Base-by-base conservation (phyloP, 2,113 vertebrate species). In the Phainopepla nitens region DNA sequence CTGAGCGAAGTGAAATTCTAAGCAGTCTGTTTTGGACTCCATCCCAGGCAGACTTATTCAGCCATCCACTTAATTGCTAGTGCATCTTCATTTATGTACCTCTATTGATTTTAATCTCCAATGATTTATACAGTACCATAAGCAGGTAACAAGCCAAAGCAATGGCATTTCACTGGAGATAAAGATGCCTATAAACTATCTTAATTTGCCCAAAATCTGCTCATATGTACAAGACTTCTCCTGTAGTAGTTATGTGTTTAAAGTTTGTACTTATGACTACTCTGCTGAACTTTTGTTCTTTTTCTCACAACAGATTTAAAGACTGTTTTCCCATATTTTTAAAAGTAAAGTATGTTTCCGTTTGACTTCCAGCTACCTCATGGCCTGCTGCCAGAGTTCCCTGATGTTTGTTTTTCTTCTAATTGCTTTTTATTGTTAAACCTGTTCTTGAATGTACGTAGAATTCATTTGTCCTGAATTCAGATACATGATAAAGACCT, bases 91-190 rank as follows among this genome's bases (percentile, higher is more conserved):
- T 96, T 94, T 95, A 89, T 90, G 79, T 78, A 83, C 71, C 42
- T 75, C 88, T 96, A 94, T 94, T 90, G 96, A 96, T 96, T 95
- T 95, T 96, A 94, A 95, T 97, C 71, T 92, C 82, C 1, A 3
- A 86, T 95, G 82, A 96, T 94, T 95, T 97, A 93, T 90, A 47
- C 68, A 73, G 36, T 60, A 78, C 29, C 68, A 70, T 80, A 81
- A 90, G 51, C 47, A 89, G 42, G 42, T 94, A 94, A 90, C 76
- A 90, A 96, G 68, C 54, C 50, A 83, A 95, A 93, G 68, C 45
- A 83, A 73, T 92, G 82, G 3, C 80, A 92, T 89, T 95, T 92
- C 65, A 83, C 58, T 58, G 71, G 50, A 82, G 60, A 90, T 62
- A 42, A 93, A 83, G 47, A 81, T 54, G 27, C 64, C 41, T 76